These are phyloP conservation scores for Luperina testacea DNA, from an alignment of 2,888 invertebrate species.

Conservation along the genomic window DNA sequence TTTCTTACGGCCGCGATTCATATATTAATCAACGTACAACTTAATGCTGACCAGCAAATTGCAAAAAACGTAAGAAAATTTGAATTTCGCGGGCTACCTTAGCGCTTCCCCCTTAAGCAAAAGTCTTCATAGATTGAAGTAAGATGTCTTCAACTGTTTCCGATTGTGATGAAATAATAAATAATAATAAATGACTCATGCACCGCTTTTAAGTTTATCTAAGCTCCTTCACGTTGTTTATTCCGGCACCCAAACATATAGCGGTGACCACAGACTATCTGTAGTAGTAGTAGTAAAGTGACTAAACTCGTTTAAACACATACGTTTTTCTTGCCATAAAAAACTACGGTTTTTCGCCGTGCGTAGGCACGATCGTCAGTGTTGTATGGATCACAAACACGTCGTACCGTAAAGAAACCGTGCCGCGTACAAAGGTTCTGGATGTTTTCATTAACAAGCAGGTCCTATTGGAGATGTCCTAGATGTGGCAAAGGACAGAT, in stretches of 20 bases:
- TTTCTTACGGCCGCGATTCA: no score
- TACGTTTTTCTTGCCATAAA: not conserved
- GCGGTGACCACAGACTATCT: not conserved
- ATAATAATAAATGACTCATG: slow-evolving; percentile 20
- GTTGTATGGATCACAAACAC: not conserved
- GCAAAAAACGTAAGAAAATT: no score
- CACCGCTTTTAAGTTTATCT: not conserved
- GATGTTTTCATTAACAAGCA: slow-evolving; percentile 4
- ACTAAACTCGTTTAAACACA: not conserved
- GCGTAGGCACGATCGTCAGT: not conserved
- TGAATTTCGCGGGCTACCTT: no score
- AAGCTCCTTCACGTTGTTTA: slow-evolving; percentile 7
- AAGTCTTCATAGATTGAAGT: slow-evolving; percentile 8
- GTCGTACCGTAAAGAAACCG: not conserved
- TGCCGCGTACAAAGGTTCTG: not conserved
- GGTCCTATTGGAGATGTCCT: slow-evolving; percentile 23
- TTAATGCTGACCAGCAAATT: no score
- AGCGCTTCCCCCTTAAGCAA: no score
- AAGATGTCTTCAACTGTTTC: not conserved
- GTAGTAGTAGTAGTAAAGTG: not conserved
- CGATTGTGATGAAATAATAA: not conserved
- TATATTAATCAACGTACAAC: no score
- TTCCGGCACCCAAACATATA: not conserved
- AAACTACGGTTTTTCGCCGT: not conserved
- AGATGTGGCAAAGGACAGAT: slow-evolving; percentile 46